Conservation (phyloP, 2,888 invertebrate genomes). For the Strigamia maritima region DNA sequence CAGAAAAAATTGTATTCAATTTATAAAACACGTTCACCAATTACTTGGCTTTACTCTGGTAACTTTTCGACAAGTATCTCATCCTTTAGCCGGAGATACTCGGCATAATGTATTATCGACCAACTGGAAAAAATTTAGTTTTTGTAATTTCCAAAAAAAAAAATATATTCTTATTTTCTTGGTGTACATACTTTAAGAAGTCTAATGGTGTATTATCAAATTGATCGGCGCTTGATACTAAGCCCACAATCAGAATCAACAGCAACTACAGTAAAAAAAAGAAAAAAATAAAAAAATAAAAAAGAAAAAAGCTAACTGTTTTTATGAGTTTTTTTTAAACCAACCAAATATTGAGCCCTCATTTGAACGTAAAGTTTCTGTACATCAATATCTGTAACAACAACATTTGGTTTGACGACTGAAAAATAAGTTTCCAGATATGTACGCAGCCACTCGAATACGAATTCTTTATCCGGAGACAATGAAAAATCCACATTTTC, state of each 20-base stretch:
- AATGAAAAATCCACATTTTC: background rate
- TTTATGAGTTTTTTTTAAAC: no score
- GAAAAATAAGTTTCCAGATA: slow-evolving; percentile 1
- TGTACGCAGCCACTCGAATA: background rate
- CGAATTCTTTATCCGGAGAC: background rate
- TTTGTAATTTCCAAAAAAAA: background rate
- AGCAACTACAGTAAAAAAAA: background rate
- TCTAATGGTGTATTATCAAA: background rate
- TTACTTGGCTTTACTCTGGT: no score
- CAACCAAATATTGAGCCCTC: background rate
- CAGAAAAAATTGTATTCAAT: no score
- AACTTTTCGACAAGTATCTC: background rate
- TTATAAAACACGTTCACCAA: no score
- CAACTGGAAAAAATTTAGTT: background rate
- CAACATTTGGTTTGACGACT: background rate
- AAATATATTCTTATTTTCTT: background rate
- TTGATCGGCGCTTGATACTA: background rate
- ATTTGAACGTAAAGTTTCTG: background rate
- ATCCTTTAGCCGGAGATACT: background rate
- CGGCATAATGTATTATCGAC: background rate
- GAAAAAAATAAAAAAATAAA: background rate
- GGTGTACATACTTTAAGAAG: background rate
- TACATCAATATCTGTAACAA: background rate
- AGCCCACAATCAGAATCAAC: background rate
- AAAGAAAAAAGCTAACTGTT: background rate